These are phyloP conservation scores for Agrochola lota DNA, from an alignment of 2,888 invertebrate genomes.

Conservation along the genomic window DNA sequence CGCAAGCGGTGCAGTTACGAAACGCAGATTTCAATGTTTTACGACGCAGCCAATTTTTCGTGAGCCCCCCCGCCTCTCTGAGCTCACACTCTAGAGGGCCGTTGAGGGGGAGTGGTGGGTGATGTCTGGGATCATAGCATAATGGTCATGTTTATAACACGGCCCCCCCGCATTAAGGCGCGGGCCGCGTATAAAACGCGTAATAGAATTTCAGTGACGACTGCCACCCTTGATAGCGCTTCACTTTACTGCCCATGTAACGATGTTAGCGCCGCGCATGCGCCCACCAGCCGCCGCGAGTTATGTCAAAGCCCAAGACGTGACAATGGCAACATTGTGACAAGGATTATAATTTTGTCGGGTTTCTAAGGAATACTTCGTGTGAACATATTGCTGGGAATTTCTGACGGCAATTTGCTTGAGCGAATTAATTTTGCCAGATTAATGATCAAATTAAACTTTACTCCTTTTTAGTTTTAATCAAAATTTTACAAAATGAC, in stretches of 20 bases:
- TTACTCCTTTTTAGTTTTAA: constrained; percentile 49
- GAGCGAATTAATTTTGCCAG: constrained; percentile 56
- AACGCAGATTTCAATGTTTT: constrained; percentile 85
- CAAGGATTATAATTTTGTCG: constrained; percentile 72
- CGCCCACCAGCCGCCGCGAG: constrained; percentile 75
- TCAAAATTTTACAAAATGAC: constrained; percentile 52
- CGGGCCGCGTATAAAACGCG: constrained; percentile 87
- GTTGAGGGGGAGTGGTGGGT: constrained; percentile 73
- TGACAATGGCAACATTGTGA: constrained; percentile 74
- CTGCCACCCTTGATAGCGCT: constrained; percentile 78
- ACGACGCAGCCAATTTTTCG: constrained; percentile 76
- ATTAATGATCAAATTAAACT: constrained; percentile 58
- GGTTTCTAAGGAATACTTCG: constrained; percentile 67
- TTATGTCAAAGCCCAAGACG: constrained; percentile 73
- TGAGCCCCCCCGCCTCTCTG: constrained; percentile 67
- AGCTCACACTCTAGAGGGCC: constrained; percentile 68
- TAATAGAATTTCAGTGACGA: constrained; percentile 89
- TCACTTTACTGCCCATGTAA: constrained; percentile 84
- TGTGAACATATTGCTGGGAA: constrained; percentile 57
- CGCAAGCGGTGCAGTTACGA: constrained; percentile 69
- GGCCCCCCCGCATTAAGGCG: constrained; percentile 84
- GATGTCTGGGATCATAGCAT: constrained; percentile 80
- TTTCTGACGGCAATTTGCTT: constrained; percentile 47
- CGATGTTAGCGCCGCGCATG: constrained; percentile 87
- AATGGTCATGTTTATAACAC: constrained; percentile 85